Evolutionary conservation across 2,797 vertebrate genomes (phyloP).

Genomic region (Fratercula arctica): DNA sequence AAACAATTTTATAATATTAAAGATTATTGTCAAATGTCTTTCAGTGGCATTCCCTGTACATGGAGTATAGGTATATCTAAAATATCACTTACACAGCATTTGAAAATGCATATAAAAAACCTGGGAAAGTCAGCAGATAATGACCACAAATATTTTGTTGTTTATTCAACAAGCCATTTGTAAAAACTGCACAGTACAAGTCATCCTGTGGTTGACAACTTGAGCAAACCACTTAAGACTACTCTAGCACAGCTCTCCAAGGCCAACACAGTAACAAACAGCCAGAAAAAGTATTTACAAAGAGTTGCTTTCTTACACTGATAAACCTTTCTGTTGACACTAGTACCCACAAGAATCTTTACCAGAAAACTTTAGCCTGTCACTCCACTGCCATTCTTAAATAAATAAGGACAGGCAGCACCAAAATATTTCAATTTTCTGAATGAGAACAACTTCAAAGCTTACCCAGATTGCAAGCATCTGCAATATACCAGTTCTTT

Average conservation of each 20-base stretch:
- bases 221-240: background rate
- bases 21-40: background rate
- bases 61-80: background rate
- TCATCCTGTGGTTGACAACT: conserved; percentile 12
- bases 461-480: background rate
- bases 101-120: background rate
- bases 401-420: background rate
- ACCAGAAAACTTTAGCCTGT: background rate
- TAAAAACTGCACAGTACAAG: background rate
- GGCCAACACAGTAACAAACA: background rate
- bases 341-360: background rate
- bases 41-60: background rate
- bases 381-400: background rate
- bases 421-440: background rate
- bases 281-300: background rate
- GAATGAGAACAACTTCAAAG: conserved; percentile 5
- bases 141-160: background rate
- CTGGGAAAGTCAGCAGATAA: conserved; percentile 5
- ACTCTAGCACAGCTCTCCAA: background rate
- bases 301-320: background rate
- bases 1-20: background rate
- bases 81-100: background rate
- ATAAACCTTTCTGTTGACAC: background rate
- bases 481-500: background rate
- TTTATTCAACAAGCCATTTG: conserved; percentile 6